Evolutionary conservation across 2,797 vertebrate species (phyloP), one percentile per base, ranked within the genome.

Genomic region (Pseudomugil gertrudae): DNA sequence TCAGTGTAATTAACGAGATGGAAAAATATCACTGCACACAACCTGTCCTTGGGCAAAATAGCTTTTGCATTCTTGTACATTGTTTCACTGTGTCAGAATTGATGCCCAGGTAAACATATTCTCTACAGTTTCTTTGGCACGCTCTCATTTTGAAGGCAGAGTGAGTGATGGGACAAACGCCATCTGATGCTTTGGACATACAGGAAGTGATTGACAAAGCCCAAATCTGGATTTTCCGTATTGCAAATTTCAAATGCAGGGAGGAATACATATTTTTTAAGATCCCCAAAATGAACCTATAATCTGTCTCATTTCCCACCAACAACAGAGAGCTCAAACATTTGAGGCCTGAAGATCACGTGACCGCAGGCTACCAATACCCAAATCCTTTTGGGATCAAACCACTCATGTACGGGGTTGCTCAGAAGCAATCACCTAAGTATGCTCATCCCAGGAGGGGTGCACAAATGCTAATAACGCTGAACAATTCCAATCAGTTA

Each of bases 371-470:
- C 78, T 50, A 62, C 62, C 60, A 55, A 64, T 79, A 73, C 81
- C 86, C 79, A 88, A 91, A 90, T 90, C 89, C 88, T 78, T 66
- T 75, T 63, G 77, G 81, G 79, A 87, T 91, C 85, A 85, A 88
- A 85, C 72, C 55, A 78, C 80, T 86, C 79, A 83, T 81, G 77
- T 66, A 76, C 70, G n/a, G n/a, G 72, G 66, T 56, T 63, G 71
- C 80, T 77, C 74, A 81, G 78, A 90, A 89, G 81, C 89, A 92
- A 91, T 92, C 87, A 66, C 80, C 77, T 87, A 87, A 92, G 88
- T 88, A 85, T 83, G 77, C 86, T 85, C 78, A 86, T 85, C 80
- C 80, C 73, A 58, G 74, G 69, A 84, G 74, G 65, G 48, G 38
- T 72, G 74, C 60, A 63, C 80, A 80, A 81, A 85, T 84, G 84